Evolutionary conservation across 2,113 vertebrate species (phyloP), one percentile per base, ranked within the genome.

Genomic region (Thalassarche chlororhynchos): DNA sequence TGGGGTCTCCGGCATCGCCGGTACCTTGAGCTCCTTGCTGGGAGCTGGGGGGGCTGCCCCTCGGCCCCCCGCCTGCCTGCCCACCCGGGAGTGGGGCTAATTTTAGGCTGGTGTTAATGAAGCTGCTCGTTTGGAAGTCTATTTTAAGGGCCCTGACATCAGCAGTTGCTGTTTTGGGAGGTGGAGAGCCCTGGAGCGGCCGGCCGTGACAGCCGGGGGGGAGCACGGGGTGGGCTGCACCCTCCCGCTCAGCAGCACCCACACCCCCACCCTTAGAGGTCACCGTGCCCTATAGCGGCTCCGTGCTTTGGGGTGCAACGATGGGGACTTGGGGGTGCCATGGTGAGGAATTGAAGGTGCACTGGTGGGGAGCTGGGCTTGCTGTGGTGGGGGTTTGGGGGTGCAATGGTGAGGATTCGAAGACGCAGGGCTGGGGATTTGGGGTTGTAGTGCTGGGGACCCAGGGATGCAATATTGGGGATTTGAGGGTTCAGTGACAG

Each of bases 111-210:
- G 64, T 58, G 92, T 87, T 98, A 98, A 98, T 97, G 98, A 98
- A 97, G 97, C 95, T 61, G 79, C 96, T 97, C 29, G 31, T 93
- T 95, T 87, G 91, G 85, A 87, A 87, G 93, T 90, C 98, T 98
- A 98, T 98, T 98, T 98, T 97, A 86, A 97, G 97, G 95, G 89
- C 68, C 95, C 95, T 97, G 96, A 97, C 97, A 96, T 97, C 98
- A 97, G 97, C 96, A 87, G 95, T 91, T 94, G 92, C 83, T 66
- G 89, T 93, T 97, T 90, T 94, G 84, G 90, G 95, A 96, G 79
- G 87, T 93, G 75, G 57, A 38, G 51, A 80, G 95, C 55, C 94
- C 51, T 38, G 74, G 82, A 95, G 94, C 14, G 20, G 51, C 20
- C 2, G 18, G 75, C 38, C 57, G 65, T 38, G 87, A 86, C 68